These are phyloP conservation scores for Ceriagrion tenellum DNA, from an alignment of 2,888 invertebrate species.

Conservation along the genomic window DNA sequence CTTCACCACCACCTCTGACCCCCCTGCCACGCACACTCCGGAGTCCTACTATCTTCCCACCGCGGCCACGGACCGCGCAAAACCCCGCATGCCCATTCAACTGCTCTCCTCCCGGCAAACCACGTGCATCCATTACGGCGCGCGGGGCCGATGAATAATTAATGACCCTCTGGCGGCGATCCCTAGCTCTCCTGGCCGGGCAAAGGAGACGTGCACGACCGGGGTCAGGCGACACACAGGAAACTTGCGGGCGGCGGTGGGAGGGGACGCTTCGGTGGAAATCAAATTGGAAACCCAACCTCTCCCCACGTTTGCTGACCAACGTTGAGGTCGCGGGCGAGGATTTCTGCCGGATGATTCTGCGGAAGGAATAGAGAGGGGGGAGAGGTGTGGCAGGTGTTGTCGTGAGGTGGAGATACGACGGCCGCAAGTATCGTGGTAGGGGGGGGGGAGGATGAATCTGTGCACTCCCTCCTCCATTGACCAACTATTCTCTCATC, in stretches of 20 bases:
- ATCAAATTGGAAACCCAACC: constrained; percentile 48
- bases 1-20: too few species aligned
- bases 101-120: neutral
- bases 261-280: neutral
- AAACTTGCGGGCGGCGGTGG: neutral
- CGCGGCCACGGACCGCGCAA: neutral
- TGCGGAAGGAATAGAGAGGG: neutral
- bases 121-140: constrained; percentile 40
- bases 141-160: constrained; percentile 37
- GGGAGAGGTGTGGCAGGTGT: neutral
- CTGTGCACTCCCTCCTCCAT: neutral
- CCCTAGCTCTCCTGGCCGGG: neutral
- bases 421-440: neutral
- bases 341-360: neutral
- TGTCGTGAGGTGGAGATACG: neutral
- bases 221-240: neutral
- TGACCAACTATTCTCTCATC: neutral
- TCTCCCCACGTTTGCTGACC: neutral
- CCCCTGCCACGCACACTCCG: neutral
- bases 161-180: constrained; percentile 41
- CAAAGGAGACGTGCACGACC: too few species aligned
- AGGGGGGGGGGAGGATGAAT: neutral
- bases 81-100: neutral
- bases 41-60: neutral
- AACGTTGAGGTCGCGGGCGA: neutral